Conservation (phyloP, 2,888 invertebrate species). For the Cactoblastis cactorum region DNA sequence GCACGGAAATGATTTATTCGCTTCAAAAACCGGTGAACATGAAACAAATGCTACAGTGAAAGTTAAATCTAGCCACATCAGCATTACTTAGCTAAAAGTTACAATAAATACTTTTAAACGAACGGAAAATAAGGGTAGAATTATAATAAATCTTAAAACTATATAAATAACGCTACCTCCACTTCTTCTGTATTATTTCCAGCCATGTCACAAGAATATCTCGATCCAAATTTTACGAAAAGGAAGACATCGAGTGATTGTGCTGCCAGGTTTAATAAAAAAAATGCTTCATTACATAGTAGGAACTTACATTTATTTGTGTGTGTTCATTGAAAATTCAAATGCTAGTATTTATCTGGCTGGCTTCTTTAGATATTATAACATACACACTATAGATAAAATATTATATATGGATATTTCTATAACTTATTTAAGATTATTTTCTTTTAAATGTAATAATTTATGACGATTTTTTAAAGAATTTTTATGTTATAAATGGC, state of each 20-base stretch:
- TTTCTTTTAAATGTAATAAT: no score
- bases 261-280: constrained; percentile 37
- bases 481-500: background rate
- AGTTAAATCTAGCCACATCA: constrained; percentile 74
- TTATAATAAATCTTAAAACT: constrained; percentile 22
- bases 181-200: constrained; percentile 81
- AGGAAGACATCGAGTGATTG: constrained; percentile 45
- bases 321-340: no score
- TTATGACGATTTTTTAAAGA: no score
- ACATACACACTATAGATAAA: no score
- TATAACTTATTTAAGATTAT: no score
- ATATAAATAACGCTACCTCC: constrained; percentile 68
- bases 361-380: no score
- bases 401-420: no score
- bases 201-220: constrained; percentile 79
- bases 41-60: constrained; percentile 69
- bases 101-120: constrained; percentile 31
- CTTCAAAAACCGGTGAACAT: constrained; percentile 39
- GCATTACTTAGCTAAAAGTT: constrained; percentile 43
- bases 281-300: background rate
- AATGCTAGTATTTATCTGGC: no score
- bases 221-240: constrained; percentile 59
- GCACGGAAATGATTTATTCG: constrained; percentile 19
- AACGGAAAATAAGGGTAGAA: constrained; percentile 33
- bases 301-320: no score